phyloP scores from a whole-genome alignment of 2,113 vertebrate genomes.

The Gracilinanus agilis region DNA sequence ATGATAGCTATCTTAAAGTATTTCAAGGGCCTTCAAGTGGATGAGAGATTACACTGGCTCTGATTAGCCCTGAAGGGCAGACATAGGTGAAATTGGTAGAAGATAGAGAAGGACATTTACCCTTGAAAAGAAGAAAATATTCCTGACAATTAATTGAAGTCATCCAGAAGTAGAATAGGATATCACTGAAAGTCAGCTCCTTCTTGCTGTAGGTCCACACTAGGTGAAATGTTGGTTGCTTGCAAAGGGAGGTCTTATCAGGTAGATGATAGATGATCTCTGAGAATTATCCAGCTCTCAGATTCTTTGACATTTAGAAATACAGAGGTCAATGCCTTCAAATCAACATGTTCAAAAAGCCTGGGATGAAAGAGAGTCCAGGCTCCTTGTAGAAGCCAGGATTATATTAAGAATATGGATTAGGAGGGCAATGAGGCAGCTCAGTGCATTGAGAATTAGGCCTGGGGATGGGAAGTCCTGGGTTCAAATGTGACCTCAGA shows the following conservation, averaged over 20 bases:
- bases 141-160: background rate
- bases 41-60: background rate
- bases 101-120: background rate
- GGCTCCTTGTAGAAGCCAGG: background rate
- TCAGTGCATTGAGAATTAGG: no score
- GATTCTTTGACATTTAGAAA: background rate
- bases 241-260: background rate
- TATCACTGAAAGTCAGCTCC: background rate
- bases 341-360: background rate
- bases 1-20: background rate
- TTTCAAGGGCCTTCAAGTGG: background rate
- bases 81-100: background rate
- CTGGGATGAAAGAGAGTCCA: background rate
- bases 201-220: background rate
- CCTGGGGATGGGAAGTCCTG: no score
- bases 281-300: background rate
- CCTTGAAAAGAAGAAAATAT: background rate
- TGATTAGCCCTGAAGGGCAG: constrained; percentile 3
- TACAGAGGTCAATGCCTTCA: background rate
- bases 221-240: background rate
- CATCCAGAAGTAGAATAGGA: background rate
- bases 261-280: background rate
- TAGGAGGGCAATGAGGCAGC: background rate
- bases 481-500: no score
- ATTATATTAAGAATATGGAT: background rate